Conservation (phyloP, 2,888 invertebrate species). For the Saturnia pavonia region DNA sequence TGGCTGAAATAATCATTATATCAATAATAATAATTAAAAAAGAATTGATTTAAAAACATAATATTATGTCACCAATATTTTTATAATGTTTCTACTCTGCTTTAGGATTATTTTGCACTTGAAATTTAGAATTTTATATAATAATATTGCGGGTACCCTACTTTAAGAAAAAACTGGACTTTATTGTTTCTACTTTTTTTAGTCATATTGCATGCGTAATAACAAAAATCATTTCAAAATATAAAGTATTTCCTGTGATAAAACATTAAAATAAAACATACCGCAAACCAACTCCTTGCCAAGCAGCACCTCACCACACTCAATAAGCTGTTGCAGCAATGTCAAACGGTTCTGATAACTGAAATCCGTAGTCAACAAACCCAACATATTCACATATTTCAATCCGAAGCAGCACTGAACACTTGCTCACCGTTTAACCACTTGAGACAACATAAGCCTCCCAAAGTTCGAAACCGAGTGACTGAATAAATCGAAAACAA, state of each 20-base stretch:
- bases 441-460: neutral
- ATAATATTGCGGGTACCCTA: too few species aligned
- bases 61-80: too few species aligned
- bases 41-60: too few species aligned
- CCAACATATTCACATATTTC: constrained; percentile 56
- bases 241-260: neutral
- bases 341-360: constrained; percentile 69
- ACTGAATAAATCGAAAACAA: neutral
- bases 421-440: constrained; percentile 14
- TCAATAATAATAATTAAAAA: too few species aligned
- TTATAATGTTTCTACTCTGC: too few species aligned
- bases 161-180: too few species aligned
- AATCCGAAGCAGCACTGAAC: constrained; percentile 23
- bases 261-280: constrained; percentile 34
- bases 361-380: constrained; percentile 69
- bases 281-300: constrained; percentile 62
- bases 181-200: too few species aligned
- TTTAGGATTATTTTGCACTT: too few species aligned
- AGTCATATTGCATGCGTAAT: neutral
- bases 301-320: constrained; percentile 69
- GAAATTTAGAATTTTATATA: too few species aligned
- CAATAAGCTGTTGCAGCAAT: constrained; percentile 70
- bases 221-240: neutral
- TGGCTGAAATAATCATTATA: too few species aligned
- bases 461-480: neutral